Percentiles rank a stretch among this genome's conserved stretches.
These are phyloP conservation scores for Pseudorectes ferrugineus DNA, from an alignment of 2,113 vertebrate genomes.

Conservation along the genomic window DNA sequence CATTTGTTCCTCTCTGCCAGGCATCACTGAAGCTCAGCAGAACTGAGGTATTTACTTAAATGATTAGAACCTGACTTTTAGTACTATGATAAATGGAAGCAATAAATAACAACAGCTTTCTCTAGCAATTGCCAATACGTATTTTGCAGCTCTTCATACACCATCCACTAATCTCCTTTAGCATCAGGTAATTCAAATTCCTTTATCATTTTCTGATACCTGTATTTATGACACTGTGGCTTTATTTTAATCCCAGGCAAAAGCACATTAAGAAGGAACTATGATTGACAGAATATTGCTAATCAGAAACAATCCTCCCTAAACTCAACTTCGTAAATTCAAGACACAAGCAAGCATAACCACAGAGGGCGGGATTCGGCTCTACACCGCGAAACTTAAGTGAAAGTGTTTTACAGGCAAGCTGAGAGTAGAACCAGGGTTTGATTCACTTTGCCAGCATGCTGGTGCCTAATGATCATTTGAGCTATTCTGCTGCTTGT, in stretches of 20 bases:
- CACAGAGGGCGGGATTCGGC: neutral
- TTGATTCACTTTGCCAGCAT: neutral
- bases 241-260: slow-evolving; percentile 5
- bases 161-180: neutral
- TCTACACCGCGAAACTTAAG: neutral
- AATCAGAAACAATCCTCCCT: neutral
- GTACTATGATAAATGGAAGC: slow-evolving; percentile 1
- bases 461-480: neutral
- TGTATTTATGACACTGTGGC: neutral
- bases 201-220: slow-evolving; percentile 1
- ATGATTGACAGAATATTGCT: neutral
- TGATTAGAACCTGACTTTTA: neutral
- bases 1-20: neutral
- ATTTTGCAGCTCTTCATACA: neutral
- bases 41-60: slow-evolving; percentile 14
- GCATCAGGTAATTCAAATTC: neutral
- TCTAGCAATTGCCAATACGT: neutral
- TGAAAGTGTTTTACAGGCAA: neutral
- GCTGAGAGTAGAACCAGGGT: neutral
- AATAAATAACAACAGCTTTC: slow-evolving; percentile 19
- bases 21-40: neutral
- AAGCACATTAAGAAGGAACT: neutral
- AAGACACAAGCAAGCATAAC: neutral
- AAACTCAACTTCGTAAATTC: neutral
- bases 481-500: neutral